Percentiles rank a stretch among this genome's conserved stretches.
phyloP scores from a whole-genome alignment of 2,797 vertebrate species.

The Lacerta bilineata region DNA sequence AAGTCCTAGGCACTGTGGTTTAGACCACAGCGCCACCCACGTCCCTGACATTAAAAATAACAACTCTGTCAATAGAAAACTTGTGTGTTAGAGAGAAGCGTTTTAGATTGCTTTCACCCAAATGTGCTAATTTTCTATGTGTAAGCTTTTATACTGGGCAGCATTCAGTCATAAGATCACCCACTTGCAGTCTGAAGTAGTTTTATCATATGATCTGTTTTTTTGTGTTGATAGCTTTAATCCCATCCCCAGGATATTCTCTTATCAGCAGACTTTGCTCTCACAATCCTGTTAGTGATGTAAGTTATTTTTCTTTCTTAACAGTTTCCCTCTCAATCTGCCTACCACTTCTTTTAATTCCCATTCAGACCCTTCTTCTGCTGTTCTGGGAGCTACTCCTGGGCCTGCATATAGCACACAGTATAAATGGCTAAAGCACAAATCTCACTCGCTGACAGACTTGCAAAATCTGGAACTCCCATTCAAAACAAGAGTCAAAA shows the following conservation, averaged over 20 bases:
- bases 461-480: background rate
- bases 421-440: background rate
- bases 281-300: background rate
- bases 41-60: background rate
- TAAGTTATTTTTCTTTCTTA: slow-evolving; percentile 43
- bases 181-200: background rate
- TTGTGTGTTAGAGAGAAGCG: background rate
- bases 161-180: background rate
- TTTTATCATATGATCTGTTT: background rate
- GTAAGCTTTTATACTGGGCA: background rate
- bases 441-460: background rate
- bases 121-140: background rate
- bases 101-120: background rate
- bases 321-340: slow-evolving; percentile 8
- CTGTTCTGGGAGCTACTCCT: background rate
- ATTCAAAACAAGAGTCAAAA: background rate
- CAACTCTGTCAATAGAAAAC: background rate
- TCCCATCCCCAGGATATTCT: background rate
- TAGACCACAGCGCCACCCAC: too few species aligned
- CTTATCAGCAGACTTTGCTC: background rate
- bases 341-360: background rate
- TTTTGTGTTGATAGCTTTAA: background rate
- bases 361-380: background rate
- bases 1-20: too few species aligned
- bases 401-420: background rate